These are phyloP conservation scores for Chrysotoxum bicinctum DNA, from an alignment of 2,888 invertebrate genomes.

Conservation along the genomic window DNA sequence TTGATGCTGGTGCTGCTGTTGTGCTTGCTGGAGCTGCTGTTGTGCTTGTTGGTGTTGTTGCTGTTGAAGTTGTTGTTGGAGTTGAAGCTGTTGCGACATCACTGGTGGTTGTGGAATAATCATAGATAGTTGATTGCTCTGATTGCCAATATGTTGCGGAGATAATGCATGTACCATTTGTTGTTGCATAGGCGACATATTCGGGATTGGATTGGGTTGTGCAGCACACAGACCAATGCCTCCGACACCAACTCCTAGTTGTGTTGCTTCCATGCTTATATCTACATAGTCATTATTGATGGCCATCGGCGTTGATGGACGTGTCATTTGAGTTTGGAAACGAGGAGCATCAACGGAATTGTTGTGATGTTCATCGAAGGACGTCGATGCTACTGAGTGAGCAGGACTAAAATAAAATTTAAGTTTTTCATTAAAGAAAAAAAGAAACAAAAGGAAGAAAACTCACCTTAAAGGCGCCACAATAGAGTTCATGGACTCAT, in stretches of 20 bases:
- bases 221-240: constrained; percentile 29
- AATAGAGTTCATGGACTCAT: constrained; percentile 80
- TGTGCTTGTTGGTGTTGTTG: constrained; percentile 72
- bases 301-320: constrained; percentile 75
- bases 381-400: constrained; percentile 87
- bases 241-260: constrained; percentile 18
- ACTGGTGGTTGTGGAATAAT: constrained; percentile 68
- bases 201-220: constrained; percentile 73
- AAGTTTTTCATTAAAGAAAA: constrained; percentile 9
- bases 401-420: constrained; percentile 83
- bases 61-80: constrained; percentile 12
- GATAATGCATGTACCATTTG: constrained; percentile 65
- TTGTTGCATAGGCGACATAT: constrained; percentile 76
- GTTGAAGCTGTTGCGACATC: constrained; percentile 53
- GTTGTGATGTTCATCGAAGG: constrained; percentile 83
- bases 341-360: constrained; percentile 79
- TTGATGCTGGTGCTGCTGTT: constrained; percentile 14
- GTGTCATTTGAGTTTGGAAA: constrained; percentile 80
- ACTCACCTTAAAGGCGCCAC: constrained; percentile 80
- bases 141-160: constrained; percentile 67
- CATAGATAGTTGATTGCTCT: constrained; percentile 67
- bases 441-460: constrained; percentile 19
- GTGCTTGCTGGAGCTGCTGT: constrained; percentile 71
- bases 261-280: constrained; percentile 73
- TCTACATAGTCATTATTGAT: constrained; percentile 73